These are phyloP conservation scores for Agrochola macilenta DNA, from an alignment of 2,888 invertebrate genomes.

Conservation along the genomic window DNA sequence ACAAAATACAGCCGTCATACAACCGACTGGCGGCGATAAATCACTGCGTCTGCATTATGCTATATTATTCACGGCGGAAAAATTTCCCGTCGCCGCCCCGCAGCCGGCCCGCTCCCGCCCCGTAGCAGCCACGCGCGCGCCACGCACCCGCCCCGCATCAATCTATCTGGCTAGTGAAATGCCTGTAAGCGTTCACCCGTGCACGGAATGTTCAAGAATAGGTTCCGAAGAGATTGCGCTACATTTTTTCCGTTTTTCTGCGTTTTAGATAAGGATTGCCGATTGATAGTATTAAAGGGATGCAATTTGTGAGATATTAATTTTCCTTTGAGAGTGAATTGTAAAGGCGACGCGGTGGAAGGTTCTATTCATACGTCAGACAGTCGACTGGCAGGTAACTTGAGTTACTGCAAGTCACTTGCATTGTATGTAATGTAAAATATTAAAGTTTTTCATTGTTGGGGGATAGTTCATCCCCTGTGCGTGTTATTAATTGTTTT, in stretches of 20 bases:
- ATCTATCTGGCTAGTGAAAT: conserved; percentile 49
- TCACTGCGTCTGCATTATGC: conserved; percentile 62
- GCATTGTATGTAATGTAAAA: background rate
- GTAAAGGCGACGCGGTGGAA: background rate
- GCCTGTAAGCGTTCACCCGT: conserved; percentile 38
- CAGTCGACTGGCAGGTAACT: background rate
- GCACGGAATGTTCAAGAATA: conserved; percentile 38
- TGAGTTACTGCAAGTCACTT: background rate
- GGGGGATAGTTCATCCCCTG: background rate
- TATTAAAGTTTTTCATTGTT: no score
- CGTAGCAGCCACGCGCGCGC: conserved; percentile 9
- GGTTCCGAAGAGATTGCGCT: background rate
- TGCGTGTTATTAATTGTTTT: background rate
- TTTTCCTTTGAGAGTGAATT: background rate
- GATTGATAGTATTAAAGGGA: conserved; percentile 23
- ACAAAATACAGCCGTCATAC: conserved; percentile 60
- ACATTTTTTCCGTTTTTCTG: background rate
- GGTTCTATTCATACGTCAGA: background rate
- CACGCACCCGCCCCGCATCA: conserved; percentile 2
- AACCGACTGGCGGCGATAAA: conserved; percentile 58
- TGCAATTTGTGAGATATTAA: conserved; percentile 6
- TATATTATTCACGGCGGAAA: conserved; percentile 59
- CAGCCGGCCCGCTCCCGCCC: conserved; percentile 26
- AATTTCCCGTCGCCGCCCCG: conserved; percentile 51
- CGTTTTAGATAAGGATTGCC: conserved; percentile 25